phyloP scores from a whole-genome alignment of 2,888 invertebrate species.

The Trissolcus japonicus region DNA sequence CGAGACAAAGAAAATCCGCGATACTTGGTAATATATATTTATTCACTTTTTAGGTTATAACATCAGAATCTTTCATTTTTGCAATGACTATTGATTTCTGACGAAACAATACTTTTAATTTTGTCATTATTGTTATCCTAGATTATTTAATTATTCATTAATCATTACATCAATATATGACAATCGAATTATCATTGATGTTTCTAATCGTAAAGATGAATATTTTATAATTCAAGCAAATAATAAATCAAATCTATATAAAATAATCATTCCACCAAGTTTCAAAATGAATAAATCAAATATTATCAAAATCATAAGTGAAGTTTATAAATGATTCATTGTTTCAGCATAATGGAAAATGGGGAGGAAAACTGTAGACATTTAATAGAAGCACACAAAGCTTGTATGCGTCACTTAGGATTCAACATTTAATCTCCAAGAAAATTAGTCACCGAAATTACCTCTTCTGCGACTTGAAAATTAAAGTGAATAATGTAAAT shows the following conservation, averaged over 20 bases:
- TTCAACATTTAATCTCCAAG: slow-evolving; percentile 89
- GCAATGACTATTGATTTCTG: neutral
- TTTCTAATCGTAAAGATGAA: too few species aligned
- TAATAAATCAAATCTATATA: neutral
- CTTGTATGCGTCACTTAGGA: slow-evolving; percentile 96
- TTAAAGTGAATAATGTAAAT: neutral
- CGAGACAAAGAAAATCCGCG: slow-evolving; percentile 92
- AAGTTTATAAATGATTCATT: neutral
- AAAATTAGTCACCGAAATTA: slow-evolving; percentile 12
- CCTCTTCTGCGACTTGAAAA: slow-evolving; percentile 7
- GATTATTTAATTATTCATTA: neutral
- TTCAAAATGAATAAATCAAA: too few species aligned
- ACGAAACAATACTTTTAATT: neutral
- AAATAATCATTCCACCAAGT: too few species aligned
- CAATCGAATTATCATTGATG: neutral
- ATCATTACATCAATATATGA: too few species aligned
- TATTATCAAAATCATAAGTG: neutral
- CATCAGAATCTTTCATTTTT: too few species aligned
- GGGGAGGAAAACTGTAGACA: slow-evolving; percentile 94
- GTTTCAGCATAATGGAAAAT: slow-evolving; percentile 90
- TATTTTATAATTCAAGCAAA: neutral
- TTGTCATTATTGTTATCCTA: neutral
- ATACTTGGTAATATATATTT: slow-evolving; percentile 84
- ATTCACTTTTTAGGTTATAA: too few species aligned
- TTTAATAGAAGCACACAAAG: slow-evolving; percentile 96